Percentiles rank a stretch among this genome's conserved stretches.
These are phyloP conservation scores for Tetraneura akinire DNA, from an alignment of 1,140 invertebrate species.

Conservation along the genomic window DNA sequence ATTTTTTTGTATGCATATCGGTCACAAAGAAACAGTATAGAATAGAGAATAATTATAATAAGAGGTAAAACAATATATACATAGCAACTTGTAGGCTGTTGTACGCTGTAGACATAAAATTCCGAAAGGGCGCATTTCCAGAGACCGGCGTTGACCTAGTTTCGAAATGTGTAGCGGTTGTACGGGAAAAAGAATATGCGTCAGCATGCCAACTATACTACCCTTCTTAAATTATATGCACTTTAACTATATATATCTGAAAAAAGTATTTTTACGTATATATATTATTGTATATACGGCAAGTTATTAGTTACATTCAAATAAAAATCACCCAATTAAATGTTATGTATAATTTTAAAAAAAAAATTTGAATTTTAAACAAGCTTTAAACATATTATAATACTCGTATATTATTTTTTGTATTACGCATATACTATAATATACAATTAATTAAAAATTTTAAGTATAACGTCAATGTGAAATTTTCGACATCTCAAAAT, in stretches of 20 bases:
- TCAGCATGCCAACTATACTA: neutral
- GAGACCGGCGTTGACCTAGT: conserved; percentile 18
- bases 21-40: neutral
- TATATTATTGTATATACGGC: neutral
- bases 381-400: too few relatives aligned
- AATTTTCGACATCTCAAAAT: too few relatives aligned
- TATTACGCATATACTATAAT: too few relatives aligned
- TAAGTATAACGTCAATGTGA: too few relatives aligned
- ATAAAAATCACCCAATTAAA: too few relatives aligned
- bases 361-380: too few relatives aligned
- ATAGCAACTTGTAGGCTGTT: neutral
- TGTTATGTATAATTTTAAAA: too few relatives aligned
- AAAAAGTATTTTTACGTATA: neutral
- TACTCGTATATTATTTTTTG: too few relatives aligned
- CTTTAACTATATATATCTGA: neutral
- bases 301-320: too few relatives aligned
- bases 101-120: conserved; percentile 4
- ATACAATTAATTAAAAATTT: too few relatives aligned
- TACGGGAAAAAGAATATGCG: neutral
- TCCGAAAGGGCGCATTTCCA: conserved; percentile 27
- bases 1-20: neutral
- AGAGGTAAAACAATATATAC: conserved; percentile 36
- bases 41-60: neutral
- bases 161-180: neutral
- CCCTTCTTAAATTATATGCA: neutral